Conservation (phyloP, 2,113 vertebrate species). For the Cavia porcellus region DNA sequence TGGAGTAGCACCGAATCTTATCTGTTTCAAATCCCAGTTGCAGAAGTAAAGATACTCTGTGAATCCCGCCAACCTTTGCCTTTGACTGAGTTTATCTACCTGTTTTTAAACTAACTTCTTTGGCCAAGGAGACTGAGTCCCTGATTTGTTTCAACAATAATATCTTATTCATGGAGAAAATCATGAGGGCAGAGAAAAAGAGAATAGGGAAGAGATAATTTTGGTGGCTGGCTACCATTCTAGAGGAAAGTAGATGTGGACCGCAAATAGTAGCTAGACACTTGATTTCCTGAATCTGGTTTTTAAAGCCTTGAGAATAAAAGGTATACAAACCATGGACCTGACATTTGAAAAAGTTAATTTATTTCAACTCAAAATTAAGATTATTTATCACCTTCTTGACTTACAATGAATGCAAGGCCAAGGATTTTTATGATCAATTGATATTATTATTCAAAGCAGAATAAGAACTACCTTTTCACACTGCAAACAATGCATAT, state of each 20-base stretch:
- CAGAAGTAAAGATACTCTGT: background rate
- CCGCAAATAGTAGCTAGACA: background rate
- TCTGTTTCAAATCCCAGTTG: background rate
- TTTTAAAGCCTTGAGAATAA: slow-evolving; percentile 12
- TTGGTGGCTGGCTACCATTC: background rate
- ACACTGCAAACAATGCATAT: background rate
- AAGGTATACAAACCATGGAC: background rate
- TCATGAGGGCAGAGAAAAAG: background rate
- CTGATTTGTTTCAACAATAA: background rate
- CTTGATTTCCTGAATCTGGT: background rate
- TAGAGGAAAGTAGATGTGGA: background rate
- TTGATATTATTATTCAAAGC: background rate
- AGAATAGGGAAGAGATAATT: background rate
- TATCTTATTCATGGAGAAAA: background rate
- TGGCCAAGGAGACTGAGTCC: background rate
- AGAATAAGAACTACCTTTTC: background rate
- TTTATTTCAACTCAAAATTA: slow-evolving; percentile 44
- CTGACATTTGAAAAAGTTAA: background rate
- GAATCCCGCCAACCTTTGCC: background rate
- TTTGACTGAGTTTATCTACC: background rate
- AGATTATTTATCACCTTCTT: background rate
- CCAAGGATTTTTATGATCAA: slow-evolving; percentile 3
- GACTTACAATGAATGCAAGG: background rate
- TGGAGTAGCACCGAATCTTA: background rate
- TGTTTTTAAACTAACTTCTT: background rate